Conservation (phyloP, 2,797 vertebrate species). For the Hippoglossus hippoglossus region DNA sequence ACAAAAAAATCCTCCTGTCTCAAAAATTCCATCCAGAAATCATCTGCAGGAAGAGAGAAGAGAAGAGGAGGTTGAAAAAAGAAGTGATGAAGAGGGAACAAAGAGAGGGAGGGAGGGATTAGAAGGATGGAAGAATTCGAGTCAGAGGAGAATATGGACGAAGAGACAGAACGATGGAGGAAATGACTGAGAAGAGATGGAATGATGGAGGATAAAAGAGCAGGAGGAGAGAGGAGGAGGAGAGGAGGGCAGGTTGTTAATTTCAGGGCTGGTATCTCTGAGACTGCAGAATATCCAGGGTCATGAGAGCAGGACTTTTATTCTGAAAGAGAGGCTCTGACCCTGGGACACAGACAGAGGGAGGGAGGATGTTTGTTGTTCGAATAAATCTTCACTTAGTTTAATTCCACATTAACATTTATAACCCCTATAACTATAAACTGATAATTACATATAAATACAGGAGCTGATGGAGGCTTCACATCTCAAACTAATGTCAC, state of each 20-base stretch:
- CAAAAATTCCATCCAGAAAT: too few species aligned
- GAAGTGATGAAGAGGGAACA: constrained; percentile 4
- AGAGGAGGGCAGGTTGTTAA: constrained; percentile 47
- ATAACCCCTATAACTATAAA: too few species aligned
- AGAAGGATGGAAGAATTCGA: background rate
- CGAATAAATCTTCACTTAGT: too few species aligned
- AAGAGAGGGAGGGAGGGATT: constrained; percentile 1
- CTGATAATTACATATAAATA: too few species aligned
- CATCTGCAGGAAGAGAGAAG: background rate
- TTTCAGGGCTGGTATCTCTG: constrained; percentile 68
- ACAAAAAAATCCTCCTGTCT: too few species aligned
- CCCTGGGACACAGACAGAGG: constrained; percentile 1
- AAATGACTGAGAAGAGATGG: background rate
- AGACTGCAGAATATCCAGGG: constrained; percentile 66
- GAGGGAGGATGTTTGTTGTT: background rate
- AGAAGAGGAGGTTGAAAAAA: background rate
- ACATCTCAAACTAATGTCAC: too few species aligned
- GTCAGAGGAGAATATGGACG: background rate
- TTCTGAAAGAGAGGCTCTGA: constrained; percentile 39
- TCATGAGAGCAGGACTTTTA: constrained; percentile 55
- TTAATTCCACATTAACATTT: too few species aligned
- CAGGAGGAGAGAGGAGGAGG: background rate
- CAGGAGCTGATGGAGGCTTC: too few species aligned
- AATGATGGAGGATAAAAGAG: constrained; percentile 12
- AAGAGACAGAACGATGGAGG: background rate